Evolutionary conservation across 1,140 invertebrate genomes (phyloP).

Genomic region (Pseudomyrmex gracilis): DNA sequence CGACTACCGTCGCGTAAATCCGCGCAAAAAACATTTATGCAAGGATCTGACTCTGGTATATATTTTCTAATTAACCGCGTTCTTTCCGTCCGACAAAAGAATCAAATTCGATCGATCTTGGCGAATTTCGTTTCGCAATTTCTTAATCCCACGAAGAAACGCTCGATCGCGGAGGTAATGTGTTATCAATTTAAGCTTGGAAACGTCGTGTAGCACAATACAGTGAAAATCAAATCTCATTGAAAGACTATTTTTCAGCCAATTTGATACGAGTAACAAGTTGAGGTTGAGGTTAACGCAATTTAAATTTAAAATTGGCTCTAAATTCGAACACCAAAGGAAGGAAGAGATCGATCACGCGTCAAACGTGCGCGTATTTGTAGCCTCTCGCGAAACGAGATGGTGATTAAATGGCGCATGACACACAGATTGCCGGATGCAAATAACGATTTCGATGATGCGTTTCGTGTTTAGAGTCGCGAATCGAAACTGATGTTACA

Average conservation of each 20-base stretch:
- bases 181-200: not conserved
- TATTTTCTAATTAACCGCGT: conserved; percentile 21
- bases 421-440: conserved; percentile 18
- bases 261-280: not conserved
- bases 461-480: conserved; percentile 18
- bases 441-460: conserved; percentile 24
- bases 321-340: not conserved
- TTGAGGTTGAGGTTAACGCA: not conserved
- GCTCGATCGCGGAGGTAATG: not conserved
- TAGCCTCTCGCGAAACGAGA: not conserved
- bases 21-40: conserved; percentile 8
- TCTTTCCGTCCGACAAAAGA: not conserved
- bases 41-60: conserved; percentile 4
- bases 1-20: conserved; percentile 13
- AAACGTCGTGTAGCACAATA: not conserved
- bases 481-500: conserved; percentile 9
- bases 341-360: not conserved
- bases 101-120: not conserved
- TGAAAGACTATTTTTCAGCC: not conserved
- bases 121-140: not conserved
- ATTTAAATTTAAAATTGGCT: conserved; percentile 13
- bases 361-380: not conserved
- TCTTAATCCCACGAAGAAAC: not conserved
- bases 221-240: too few species aligned
- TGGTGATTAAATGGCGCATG: conserved; percentile 14